These are phyloP conservation scores for Egretta garzetta DNA, from an alignment of 2,113 vertebrate species.

Conservation along the genomic window DNA sequence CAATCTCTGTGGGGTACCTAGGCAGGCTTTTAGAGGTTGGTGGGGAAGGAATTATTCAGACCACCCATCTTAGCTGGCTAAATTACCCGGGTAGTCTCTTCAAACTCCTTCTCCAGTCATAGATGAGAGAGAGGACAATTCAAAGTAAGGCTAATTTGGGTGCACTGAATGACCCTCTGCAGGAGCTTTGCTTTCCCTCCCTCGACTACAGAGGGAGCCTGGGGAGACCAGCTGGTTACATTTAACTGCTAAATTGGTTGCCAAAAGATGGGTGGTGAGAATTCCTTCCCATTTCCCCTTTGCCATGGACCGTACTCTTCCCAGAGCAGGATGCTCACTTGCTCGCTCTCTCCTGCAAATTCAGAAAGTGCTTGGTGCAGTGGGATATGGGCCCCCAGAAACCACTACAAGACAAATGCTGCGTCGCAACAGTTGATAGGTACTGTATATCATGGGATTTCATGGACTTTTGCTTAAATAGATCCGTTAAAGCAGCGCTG, in stretches of 20 bases:
- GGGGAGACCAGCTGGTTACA: slow-evolving; percentile 64
- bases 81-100: slow-evolving; percentile 40
- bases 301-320: neutral
- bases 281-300: neutral
- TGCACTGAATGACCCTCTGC: slow-evolving; percentile 59
- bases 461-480: neutral
- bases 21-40: slow-evolving; percentile 11
- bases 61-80: slow-evolving; percentile 62
- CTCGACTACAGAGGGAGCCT: slow-evolving; percentile 47
- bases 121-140: slow-evolving; percentile 59
- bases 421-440: neutral
- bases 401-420: neutral
- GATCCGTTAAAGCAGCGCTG: neutral
- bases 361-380: neutral
- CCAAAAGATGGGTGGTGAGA: slow-evolving; percentile 64
- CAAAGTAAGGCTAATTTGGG: slow-evolving; percentile 51
- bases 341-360: neutral
- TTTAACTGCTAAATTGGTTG: slow-evolving; percentile 65
- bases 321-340: neutral
- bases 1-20: slow-evolving; percentile 54
- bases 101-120: slow-evolving; percentile 49
- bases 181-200: slow-evolving; percentile 63
- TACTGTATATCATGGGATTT: neutral
- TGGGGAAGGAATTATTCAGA: slow-evolving; percentile 54
- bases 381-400: neutral